Percentiles rank a stretch among this genome's conserved stretches.
phyloP scores from a whole-genome alignment of 1,140 invertebrate species.

The Campoletis sonorensis region DNA sequence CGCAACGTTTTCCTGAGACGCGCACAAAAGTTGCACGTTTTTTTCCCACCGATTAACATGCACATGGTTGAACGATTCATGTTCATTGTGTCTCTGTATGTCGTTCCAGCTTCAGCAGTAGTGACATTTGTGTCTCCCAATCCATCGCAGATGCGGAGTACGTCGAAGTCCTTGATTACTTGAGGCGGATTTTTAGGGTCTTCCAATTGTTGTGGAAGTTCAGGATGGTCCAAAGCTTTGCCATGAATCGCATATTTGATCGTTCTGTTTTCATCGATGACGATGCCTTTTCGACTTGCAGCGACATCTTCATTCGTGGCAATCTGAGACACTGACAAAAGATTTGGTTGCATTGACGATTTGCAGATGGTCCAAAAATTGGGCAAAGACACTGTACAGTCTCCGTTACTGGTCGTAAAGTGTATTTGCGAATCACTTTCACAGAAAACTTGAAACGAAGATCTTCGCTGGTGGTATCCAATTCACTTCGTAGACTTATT shows the following conservation, averaged over 20 bases:
- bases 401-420: not conserved
- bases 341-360: not conserved
- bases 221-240: not conserved
- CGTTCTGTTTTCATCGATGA: too few species aligned
- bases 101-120: not conserved
- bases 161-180: not conserved
- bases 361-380: constrained; percentile 4
- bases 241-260: constrained; percentile 15
- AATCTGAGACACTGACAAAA: constrained; percentile 22
- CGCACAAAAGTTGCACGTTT: constrained; percentile 29
- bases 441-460: not conserved
- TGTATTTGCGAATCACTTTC: not conserved
- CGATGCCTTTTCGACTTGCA: constrained; percentile 16
- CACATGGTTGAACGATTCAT: not conserved
- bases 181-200: not conserved
- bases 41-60: constrained; percentile 21
- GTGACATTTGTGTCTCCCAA: too few species aligned
- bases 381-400: not conserved
- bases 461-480: not conserved
- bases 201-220: not conserved
- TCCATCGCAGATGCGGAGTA: too few species aligned
- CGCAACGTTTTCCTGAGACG: constrained; percentile 33
- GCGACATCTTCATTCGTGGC: not conserved
- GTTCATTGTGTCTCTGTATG: constrained; percentile 4
- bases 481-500: too few species aligned